A percentile compares a stretch with the other conserved stretches of the same genome.
These are phyloP conservation scores for Antigone vipio DNA, from an alignment of 2,113 vertebrate genomes.

Conservation along the genomic window DNA sequence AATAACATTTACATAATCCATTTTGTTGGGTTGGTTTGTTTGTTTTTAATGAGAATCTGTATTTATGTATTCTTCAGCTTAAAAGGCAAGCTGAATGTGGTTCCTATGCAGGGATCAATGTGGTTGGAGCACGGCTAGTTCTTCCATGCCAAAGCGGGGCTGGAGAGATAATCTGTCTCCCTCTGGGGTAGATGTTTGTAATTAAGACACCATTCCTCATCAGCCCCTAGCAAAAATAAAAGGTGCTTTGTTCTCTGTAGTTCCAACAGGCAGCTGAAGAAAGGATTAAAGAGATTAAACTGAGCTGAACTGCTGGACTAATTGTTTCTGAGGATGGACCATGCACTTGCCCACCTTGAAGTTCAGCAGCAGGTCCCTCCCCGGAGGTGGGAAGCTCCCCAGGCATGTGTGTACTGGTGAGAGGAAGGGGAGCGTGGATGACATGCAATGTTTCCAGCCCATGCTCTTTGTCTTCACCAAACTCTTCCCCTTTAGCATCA, in stretches of 20 bases:
- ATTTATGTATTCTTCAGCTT: background rate
- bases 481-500: background rate
- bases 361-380: background rate
- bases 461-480: fast-evolving
- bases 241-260: background rate
- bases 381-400: fast-evolving
- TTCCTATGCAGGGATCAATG: background rate
- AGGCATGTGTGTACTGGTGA: fast-evolving
- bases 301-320: background rate
- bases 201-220: background rate
- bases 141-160: background rate
- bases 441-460: fast-evolving
- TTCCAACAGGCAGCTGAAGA: background rate
- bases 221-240: background rate
- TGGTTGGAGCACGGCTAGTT: background rate
- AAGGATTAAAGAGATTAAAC: constrained; percentile 18
- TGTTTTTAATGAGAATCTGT: background rate
- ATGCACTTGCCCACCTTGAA: background rate
- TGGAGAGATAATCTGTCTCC: background rate
- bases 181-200: background rate
- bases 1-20: background rate
- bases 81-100: background rate
- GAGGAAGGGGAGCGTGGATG: fast-evolving
- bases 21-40: background rate
- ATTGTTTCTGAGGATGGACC: background rate